Evolutionary conservation across 2,113 vertebrate species (phyloP), one percentile per base, ranked within the genome.

Genomic region (Sinocyclocheilus maitianheensis): DNA sequence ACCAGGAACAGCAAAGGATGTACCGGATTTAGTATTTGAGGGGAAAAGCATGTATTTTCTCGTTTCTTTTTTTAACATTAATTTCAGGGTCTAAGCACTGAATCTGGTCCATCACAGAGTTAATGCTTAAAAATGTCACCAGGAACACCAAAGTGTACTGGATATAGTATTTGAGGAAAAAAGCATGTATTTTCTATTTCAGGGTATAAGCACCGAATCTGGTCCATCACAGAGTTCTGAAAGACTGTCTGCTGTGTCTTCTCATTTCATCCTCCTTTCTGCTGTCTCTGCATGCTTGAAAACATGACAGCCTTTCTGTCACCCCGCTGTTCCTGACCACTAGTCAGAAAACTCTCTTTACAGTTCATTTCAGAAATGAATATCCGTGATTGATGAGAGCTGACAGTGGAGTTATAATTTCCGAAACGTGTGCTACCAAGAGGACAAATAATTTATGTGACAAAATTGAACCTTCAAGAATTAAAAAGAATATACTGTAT

Each of bases 301-400:
- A 69, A 81, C n/a, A 67, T n/a, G 24, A 81, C 43, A 81, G 62
- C 40, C 79, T 67, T 69, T 12, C 79, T 81, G 79, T 67, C 62
- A 81, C 62, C 79, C 37, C 30, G 26, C 81, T 72, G 81, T 83
- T 83, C 81, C 81, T 83, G 81, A 83, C 81, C 81, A 58, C 43
- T 72, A 83, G 81, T 37, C 81, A 7, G 81, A 55, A 58, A 83
- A 83, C 48, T 58, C 67, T 58, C 65, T 71, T 83, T 72, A 83
- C 81, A 83, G 46, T 83, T 83, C 81, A 83, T 83, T 83, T 83
- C 65, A 83, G 81, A 83, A 83, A 83, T 72, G 67, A 83, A 83
- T 83, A 58, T 58, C 67, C 6, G 30, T 83, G 81, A 83, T 83
- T 83, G 81, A 83, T 83, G 81, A 1, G 20, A 34, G 65, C 48